These are phyloP conservation scores for Aethes cnicana DNA, from an alignment of 2,888 invertebrate genomes.

Conservation along the genomic window DNA sequence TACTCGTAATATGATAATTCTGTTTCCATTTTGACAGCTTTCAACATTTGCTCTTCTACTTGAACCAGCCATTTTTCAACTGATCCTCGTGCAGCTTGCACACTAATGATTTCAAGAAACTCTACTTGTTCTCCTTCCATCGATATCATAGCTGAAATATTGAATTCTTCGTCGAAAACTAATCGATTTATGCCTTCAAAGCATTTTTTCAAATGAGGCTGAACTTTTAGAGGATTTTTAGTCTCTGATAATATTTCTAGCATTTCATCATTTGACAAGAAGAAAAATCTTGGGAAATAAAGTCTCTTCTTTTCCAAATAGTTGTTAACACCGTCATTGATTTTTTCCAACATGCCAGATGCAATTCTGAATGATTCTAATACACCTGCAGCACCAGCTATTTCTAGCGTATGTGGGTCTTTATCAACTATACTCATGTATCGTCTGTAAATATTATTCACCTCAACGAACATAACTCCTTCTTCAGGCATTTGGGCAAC, in stretches of 20 bases:
- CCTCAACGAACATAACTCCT: slow-evolving; percentile 88
- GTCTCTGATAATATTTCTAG: slow-evolving; percentile 95
- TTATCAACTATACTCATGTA: slow-evolving; percentile 84
- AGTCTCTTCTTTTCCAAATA: slow-evolving; percentile 93
- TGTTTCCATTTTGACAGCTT: slow-evolving; percentile 86
- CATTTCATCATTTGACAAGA: slow-evolving; percentile 95
- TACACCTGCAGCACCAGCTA: slow-evolving; percentile 85
- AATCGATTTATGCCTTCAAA: slow-evolving; percentile 92
- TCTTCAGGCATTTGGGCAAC: slow-evolving; percentile 93
- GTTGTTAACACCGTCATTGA: slow-evolving; percentile 91
- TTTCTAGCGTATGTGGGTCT: slow-evolving; percentile 85
- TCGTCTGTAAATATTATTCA: slow-evolving; percentile 85
- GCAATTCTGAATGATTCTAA: slow-evolving; percentile 87
- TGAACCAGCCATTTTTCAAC: slow-evolving; percentile 93
- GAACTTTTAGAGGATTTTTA: slow-evolving; percentile 91
- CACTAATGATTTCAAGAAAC: slow-evolving; percentile 84
- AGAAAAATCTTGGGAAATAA: slow-evolving; percentile 94
- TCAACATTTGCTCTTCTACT: slow-evolving; percentile 92
- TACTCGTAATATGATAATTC: slow-evolving; percentile 86
- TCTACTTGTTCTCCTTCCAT: slow-evolving; percentile 88
- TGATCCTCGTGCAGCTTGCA: slow-evolving; percentile 88
- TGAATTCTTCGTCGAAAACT: slow-evolving; percentile 86
- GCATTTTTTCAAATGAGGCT: slow-evolving; percentile 93
- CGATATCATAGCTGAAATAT: slow-evolving; percentile 90
- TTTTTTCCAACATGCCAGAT: slow-evolving; percentile 87